Evolutionary conservation across 1,140 invertebrate species (phyloP).

Genomic region (Panagrolaimus sp.): DNA sequence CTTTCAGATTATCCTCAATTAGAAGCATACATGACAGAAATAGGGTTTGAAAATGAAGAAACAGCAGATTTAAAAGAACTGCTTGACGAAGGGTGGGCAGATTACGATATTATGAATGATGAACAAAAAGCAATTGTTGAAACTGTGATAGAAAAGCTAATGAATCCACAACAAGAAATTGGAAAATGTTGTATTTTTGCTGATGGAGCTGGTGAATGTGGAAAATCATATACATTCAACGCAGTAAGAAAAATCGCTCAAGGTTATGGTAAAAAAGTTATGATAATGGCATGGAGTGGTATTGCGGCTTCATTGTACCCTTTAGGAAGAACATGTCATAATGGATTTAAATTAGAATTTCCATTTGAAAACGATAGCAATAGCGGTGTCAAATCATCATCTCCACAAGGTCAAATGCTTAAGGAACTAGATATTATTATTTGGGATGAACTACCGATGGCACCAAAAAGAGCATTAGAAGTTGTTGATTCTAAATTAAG

Average conservation of each 20-base stretch:
- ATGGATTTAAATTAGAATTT: conserved; percentile 24
- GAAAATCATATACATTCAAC: conserved; percentile 24
- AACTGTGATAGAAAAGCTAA: background rate
- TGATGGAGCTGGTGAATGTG: conserved; percentile 23
- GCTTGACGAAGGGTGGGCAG: background rate
- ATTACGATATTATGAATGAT: background rate
- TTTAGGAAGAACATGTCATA: conserved; percentile 21
- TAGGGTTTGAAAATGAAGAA: too few relatives aligned
- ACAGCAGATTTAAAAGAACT: background rate
- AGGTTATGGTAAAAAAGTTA: conserved; percentile 14
- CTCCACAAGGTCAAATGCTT: background rate
- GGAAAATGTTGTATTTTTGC: background rate
- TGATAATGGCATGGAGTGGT: conserved; percentile 14
- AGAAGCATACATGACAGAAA: too few relatives aligned
- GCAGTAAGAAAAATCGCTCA: conserved; percentile 12
- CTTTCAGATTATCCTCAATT: too few relatives aligned
- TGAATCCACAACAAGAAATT: background rate
- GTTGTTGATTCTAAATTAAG: background rate
- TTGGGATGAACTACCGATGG: too few relatives aligned
- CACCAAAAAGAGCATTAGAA: background rate
- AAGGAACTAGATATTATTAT: too few relatives aligned
- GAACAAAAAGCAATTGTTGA: background rate
- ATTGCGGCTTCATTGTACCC: conserved; percentile 25
- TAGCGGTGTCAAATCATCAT: conserved; percentile 16
- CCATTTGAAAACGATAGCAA: too few relatives aligned